Percentiles rank a stretch among this genome's conserved stretches.
Evolutionary conservation across 2,888 invertebrate species (phyloP).

Genomic region (Agrotis clavis): DNA sequence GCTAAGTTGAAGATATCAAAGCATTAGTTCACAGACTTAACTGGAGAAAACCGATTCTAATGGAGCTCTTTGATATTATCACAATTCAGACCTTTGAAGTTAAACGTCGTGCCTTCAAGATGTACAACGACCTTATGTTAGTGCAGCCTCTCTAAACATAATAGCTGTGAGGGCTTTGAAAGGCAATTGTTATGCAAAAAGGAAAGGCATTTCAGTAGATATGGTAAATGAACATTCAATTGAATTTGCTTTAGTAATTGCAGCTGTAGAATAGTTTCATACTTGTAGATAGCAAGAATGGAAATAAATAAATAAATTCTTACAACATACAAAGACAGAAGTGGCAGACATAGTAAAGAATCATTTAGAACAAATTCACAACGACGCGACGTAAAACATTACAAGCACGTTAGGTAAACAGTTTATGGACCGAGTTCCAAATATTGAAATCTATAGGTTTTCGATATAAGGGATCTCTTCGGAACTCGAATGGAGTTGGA

Average conservation of each 20-base stretch:
- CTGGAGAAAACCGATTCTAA: constrained; percentile 16
- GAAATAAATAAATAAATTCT: not conserved
- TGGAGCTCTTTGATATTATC: constrained; percentile 24
- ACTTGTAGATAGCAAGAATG: not conserved
- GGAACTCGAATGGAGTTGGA: too few relatives aligned
- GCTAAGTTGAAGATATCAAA: constrained; percentile 7
- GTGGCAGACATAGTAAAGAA: too few relatives aligned
- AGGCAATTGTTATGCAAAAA: constrained; percentile 21
- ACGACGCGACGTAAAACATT: too few relatives aligned
- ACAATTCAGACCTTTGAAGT: constrained; percentile 31
- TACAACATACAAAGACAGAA: too few relatives aligned
- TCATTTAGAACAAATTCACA: too few relatives aligned
- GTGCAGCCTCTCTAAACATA: constrained; percentile 33
- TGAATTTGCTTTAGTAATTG: not conserved
- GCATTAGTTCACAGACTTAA: not conserved
- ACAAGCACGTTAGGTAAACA: too few relatives aligned
- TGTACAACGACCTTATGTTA: constrained; percentile 31
- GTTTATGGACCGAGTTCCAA: too few relatives aligned
- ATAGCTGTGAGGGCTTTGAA: constrained; percentile 29
- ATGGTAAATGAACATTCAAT: not conserved
- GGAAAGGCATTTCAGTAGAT: constrained; percentile 20
- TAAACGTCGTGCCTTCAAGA: constrained; percentile 25
- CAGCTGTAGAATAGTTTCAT: constrained; percentile 1
- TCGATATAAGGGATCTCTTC: too few relatives aligned
- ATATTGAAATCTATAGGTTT: too few relatives aligned